Conservation (phyloP, 2,888 invertebrate genomes). For the Cecidostiba fungosa region DNA sequence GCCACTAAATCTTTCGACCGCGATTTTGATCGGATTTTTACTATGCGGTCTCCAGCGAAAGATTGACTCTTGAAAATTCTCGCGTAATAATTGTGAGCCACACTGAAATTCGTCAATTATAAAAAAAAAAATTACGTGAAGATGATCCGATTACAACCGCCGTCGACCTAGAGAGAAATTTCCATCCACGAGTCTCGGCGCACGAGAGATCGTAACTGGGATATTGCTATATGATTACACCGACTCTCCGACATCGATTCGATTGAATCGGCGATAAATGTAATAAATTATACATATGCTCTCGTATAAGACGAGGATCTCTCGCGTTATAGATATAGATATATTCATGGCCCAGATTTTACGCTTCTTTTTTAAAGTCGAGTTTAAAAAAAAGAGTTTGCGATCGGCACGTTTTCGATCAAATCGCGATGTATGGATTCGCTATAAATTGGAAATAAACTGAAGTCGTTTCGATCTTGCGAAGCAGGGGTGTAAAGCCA, state of each 20-base stretch:
- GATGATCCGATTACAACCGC: background rate
- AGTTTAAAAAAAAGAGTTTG: too few relatives aligned
- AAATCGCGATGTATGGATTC: too few relatives aligned
- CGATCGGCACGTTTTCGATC: too few relatives aligned
- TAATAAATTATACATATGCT: background rate
- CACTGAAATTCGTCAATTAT: background rate
- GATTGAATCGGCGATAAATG: background rate
- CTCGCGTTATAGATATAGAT: too few relatives aligned
- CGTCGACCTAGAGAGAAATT: background rate
- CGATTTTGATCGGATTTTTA: too few relatives aligned
- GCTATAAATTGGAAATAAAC: too few relatives aligned
- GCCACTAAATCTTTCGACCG: too few relatives aligned
- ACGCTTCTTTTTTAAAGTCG: too few relatives aligned
- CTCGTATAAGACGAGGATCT: background rate
- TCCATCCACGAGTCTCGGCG: background rate
- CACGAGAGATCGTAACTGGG: background rate
- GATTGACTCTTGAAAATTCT: too few relatives aligned
- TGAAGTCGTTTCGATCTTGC: too few relatives aligned
- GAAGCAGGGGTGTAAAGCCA: too few relatives aligned
- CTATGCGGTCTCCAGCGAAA: background rate
- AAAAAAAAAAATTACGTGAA: slow-evolving; percentile 8
- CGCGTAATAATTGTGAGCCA: background rate
- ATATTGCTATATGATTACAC: background rate
- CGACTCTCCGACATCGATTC: background rate
- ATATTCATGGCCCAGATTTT: background rate